Percentiles rank a stretch among this genome's conserved stretches.
Evolutionary conservation across 2,113 vertebrate species (phyloP).

Genomic region (Pavo muticus): DNA sequence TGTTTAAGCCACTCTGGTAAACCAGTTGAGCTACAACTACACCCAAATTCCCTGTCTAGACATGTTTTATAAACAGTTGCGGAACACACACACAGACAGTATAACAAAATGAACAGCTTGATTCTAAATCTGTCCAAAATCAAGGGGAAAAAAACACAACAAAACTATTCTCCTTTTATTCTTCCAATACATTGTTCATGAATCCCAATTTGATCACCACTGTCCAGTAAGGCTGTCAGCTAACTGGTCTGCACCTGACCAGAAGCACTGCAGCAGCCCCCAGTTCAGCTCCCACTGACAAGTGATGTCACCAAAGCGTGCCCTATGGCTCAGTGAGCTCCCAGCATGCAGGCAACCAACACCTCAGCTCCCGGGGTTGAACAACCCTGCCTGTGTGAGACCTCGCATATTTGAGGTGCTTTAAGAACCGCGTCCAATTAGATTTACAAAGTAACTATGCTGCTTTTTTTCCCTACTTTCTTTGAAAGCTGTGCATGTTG

Average conservation of each 20-base stretch:
- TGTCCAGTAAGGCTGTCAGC: background rate
- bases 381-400: background rate
- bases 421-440: background rate
- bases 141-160: background rate
- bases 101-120: background rate
- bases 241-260: background rate
- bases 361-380: background rate
- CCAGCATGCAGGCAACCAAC: background rate
- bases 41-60: background rate
- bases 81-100: background rate
- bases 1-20: background rate
- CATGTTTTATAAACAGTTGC: background rate
- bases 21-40: constrained; percentile 32
- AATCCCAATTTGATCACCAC: background rate
- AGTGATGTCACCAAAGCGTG: background rate
- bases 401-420: background rate
- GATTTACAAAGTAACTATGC: background rate
- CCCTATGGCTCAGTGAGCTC: background rate
- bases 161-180: background rate
- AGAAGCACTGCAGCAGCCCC: background rate
- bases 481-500: background rate
- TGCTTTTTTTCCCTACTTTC: background rate
- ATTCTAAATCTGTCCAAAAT: background rate
- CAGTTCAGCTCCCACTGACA: constrained; percentile 7
- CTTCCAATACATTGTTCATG: background rate